Conservation (phyloP, 1,140 invertebrate species). For the Tenebrio molitor region DNA sequence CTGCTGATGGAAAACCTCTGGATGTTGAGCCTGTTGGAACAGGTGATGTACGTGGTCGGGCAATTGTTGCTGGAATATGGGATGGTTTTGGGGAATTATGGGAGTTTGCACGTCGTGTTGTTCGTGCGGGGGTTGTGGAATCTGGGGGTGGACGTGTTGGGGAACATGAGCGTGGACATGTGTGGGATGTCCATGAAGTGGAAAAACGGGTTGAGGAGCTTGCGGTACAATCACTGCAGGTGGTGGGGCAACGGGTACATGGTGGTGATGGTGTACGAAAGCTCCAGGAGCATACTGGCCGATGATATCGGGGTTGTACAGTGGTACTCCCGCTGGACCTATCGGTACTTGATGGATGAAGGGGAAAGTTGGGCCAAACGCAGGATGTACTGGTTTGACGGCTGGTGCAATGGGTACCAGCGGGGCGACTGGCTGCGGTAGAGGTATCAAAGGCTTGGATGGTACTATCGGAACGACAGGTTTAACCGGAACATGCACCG, state of each 20-base stretch:
- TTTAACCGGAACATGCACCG: conserved; percentile 40
- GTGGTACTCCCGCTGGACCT: conserved; percentile 26
- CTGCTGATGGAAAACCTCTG: conserved; percentile 35
- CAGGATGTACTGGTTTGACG: not conserved
- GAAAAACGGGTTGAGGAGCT: conserved; percentile 13
- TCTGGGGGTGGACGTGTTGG: conserved; percentile 4
- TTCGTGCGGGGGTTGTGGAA: conserved; percentile 42
- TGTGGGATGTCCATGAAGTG: conserved; percentile 18
- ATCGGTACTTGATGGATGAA: conserved; percentile 7
- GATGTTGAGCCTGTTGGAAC: conserved; percentile 11
- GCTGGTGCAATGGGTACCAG: conserved; percentile 41
- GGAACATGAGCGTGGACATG: not conserved
- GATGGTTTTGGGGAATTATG: conserved; percentile 19
- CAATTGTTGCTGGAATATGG: conserved; percentile 14
- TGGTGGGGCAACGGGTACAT: conserved; percentile 39
- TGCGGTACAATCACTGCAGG: conserved; percentile 35
- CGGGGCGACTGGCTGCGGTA: not conserved
- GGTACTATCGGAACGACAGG: conserved; percentile 39
- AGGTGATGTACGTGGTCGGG: not conserved
- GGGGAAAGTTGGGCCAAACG: conserved; percentile 4
- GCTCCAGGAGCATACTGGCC: conserved; percentile 6
- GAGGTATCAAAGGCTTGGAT: conserved; percentile 29
- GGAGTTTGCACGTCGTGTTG: conserved; percentile 32
- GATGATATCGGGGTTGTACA: not conserved
- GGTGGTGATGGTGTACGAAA: conserved; percentile 7